Conservation (phyloP, 2,797 vertebrate species). For the Aselliscus stoliczkanus region DNA sequence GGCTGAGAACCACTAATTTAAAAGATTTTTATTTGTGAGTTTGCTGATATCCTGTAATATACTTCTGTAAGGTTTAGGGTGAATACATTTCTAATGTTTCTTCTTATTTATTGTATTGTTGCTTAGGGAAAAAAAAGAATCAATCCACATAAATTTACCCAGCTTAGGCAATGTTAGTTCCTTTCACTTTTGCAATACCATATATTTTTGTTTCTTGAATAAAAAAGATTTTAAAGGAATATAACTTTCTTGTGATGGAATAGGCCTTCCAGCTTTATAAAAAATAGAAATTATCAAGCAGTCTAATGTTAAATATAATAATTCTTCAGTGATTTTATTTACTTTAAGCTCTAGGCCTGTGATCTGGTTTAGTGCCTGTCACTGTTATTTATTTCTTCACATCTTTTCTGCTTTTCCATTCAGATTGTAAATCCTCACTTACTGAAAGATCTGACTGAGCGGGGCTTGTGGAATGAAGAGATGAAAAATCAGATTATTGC, state of each 20-base stretch:
- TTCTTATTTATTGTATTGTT: not conserved
- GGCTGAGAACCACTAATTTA: slow-evolving; percentile 8
- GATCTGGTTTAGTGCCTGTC: not conserved
- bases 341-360: not conserved
- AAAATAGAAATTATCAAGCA: slow-evolving; percentile 8
- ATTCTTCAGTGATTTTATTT: slow-evolving; percentile 1
- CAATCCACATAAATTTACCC: not conserved
- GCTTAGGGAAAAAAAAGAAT: not conserved
- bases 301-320: slow-evolving; percentile 13
- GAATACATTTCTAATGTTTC: not conserved
- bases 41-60: slow-evolving; percentile 20
- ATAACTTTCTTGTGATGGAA: not conserved
- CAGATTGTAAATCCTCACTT: slow-evolving; percentile 98
- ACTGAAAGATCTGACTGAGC: slow-evolving; percentile 96
- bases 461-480: slow-evolving; percentile 94
- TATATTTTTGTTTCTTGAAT: slow-evolving; percentile 17
- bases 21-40: not conserved
- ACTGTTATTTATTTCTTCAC: not conserved
- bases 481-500: slow-evolving; percentile 99
- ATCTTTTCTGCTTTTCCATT: not conserved
- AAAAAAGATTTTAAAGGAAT: slow-evolving; percentile 33
- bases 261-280: slow-evolving; percentile 16
- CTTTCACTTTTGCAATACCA: not conserved
- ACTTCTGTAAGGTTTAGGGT: slow-evolving; percentile 22
- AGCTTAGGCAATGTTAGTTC: not conserved